Base-by-base conservation (phyloP, 2,797 vertebrate species). In the Octomys mimax region DNA sequence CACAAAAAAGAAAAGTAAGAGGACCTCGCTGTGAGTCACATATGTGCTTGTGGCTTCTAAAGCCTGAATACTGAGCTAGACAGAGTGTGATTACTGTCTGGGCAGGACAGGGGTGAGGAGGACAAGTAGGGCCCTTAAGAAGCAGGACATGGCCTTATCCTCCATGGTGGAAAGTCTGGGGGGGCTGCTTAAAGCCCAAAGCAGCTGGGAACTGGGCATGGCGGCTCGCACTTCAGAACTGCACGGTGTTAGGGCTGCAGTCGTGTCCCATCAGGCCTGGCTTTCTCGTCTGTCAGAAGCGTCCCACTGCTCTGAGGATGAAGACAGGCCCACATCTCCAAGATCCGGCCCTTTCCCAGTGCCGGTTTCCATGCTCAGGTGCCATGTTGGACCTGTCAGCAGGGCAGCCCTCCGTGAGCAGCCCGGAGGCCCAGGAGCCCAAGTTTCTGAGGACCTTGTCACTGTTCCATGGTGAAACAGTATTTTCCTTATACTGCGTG, bases 331-430 rank as follows among this genome's bases (percentile, higher is more conserved):
- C 52, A 2, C 42, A 1, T 8, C 64, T 1, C 28, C 0, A 0
- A 5, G 36, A 54, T 39, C 24, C 22, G 46, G 6, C 24, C 26
- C 5, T 0, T 22, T 6, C 4, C 36, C 64, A 5, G 0, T 0
- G 4, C 54, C 21, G 49, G 36, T 28, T 52, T 18, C 62, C 1
- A 9, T 0, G 82, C 1, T 4, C 52, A 12, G 77, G 14, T 7
- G 42, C 12, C 81, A 81, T 36, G 4, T 59, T 64, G 33, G 70
- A 39, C 66, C 11, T 2, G 0, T 11, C 1, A 5, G 59, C 0
- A 31, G 14, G 79, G 36, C 31, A 4, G 70, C 0, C 3, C 0
- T 22, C 2, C 2, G 11, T 1, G 7, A 4, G 28, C 36, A 49
- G 22, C 18, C 10, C 0, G 4, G 0, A 54, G 39, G 5, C 46